These are phyloP conservation scores for Arbacia lixula DNA, from an alignment of 53 echinoderm and acorn worm genomes.

Conservation along the genomic window DNA sequence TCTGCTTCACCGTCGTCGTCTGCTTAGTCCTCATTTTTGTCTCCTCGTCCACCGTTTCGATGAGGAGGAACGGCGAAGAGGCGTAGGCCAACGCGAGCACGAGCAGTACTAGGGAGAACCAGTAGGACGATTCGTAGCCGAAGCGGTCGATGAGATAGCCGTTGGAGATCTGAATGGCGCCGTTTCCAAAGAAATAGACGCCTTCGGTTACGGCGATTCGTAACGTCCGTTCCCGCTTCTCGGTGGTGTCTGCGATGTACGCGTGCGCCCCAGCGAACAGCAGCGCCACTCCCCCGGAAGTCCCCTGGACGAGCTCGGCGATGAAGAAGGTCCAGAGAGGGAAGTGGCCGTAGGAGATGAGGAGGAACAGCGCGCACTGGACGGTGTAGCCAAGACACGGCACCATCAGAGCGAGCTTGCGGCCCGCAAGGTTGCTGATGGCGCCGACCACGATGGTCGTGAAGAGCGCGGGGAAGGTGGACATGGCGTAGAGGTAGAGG, in stretches of 20 bases:
- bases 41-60: slow-evolving; percentile 34
- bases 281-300: slow-evolving; percentile 37
- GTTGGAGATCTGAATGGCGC: slow-evolving; percentile 45
- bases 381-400: slow-evolving; percentile 44
- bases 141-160: slow-evolving; percentile 38
- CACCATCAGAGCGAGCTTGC: slow-evolving; percentile 53
- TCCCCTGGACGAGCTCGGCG: slow-evolving; percentile 43
- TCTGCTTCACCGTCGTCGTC: slow-evolving; percentile 21
- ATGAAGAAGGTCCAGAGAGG: slow-evolving; percentile 50
- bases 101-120: slow-evolving; percentile 46
- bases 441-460: slow-evolving; percentile 57
- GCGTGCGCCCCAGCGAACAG: slow-evolving; percentile 55
- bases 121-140: slow-evolving; percentile 52
- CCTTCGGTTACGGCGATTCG: slow-evolving; percentile 54
- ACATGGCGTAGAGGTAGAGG: slow-evolving; percentile 60
- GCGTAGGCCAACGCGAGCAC: slow-evolving; percentile 50
- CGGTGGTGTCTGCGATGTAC: slow-evolving; percentile 52
- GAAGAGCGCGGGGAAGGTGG: slow-evolving; percentile 55
- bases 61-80: slow-evolving; percentile 24
- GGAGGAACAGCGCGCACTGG: slow-evolving; percentile 31
- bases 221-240: slow-evolving; percentile 51
- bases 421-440: slow-evolving; percentile 51
- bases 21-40: slow-evolving; percentile 40
- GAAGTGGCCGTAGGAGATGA: slow-evolving; percentile 33
- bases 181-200: slow-evolving; percentile 43